A percentile compares a stretch with the other conserved stretches of the same genome.
phyloP scores from a whole-genome alignment of 2,113 vertebrate genomes.

The Macquaria australasica region DNA sequence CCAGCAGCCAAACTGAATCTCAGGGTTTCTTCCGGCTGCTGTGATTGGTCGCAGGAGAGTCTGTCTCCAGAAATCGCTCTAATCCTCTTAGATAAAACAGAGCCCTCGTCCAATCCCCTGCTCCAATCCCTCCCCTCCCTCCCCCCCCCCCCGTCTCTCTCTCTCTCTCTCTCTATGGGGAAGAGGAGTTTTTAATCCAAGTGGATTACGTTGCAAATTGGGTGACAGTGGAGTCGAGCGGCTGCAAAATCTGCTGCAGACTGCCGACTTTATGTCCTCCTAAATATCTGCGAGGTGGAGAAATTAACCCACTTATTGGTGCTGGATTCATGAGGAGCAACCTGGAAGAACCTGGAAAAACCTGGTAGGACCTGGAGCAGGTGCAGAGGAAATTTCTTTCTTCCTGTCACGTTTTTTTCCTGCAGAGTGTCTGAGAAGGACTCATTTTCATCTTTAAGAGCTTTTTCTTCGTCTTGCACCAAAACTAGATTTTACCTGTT shows the following conservation, averaged over 20 bases:
- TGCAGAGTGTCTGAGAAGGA: neutral
- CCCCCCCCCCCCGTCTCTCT: conserved; percentile 32
- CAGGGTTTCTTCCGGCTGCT: conserved; percentile 51
- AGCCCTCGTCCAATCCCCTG: conserved; percentile 78
- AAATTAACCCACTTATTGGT: neutral
- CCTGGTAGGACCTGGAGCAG: conserved; percentile 3
- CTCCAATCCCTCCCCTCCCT: conserved; percentile 60
- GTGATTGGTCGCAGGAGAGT: conserved; percentile 74
- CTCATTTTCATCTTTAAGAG: neutral
- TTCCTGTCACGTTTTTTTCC: neutral
- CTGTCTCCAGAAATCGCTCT: conserved; percentile 87
- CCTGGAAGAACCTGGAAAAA: neutral
- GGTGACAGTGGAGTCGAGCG: conserved; percentile 72
- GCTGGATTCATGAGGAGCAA: neutral
- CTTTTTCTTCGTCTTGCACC: neutral
- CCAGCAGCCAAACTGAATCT: conserved; percentile 57
- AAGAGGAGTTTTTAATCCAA: conserved; percentile 85
- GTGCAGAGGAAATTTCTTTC: neutral
- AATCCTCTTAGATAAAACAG: conserved; percentile 90
- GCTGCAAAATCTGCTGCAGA: conserved; percentile 49
- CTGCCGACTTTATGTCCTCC: conserved; percentile 7
- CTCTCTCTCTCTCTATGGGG: conserved; percentile 62
- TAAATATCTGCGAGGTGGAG: conserved; percentile 15
- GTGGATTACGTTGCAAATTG: conserved; percentile 85
- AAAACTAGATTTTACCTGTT: neutral